Base-by-base conservation (phyloP, 2,113 vertebrate genomes). In the Bagarius yarrelli region DNA sequence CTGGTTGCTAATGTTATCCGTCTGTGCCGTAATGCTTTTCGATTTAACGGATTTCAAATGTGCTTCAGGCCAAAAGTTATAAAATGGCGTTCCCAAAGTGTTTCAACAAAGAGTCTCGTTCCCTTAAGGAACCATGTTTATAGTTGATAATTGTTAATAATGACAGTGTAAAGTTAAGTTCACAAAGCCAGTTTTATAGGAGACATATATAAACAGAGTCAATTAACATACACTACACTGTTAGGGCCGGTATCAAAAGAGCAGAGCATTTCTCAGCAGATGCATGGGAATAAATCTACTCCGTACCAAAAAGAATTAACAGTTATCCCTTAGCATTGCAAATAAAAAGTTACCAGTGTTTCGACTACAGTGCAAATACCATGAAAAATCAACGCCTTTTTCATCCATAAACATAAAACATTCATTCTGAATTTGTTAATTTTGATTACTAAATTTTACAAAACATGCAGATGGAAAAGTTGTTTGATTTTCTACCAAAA, bases 361-460 rank as follows among this genome's bases (percentile, higher is more conserved):
- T 67, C 47, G 82, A 85, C 84, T 88, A 87, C 83, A 88, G 85
- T 86, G 86, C 85, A 90, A 88, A 83, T 81, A 83, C 84, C 64
- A 85, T 71, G 80, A 76, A 75, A 61, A 77, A 75, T 83, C 77
- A 81, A 77, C 80, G 67, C 73, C 55, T 81, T 86, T 77, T 78
- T 64, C 69, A 79, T 85, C 70, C 53, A 80, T 79, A 59, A 79
- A 81, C 87, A 83, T 80, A 84, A 83, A 87, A 83, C 72, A 50
- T 84, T 81, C 83, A 86, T 85, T 71, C 56, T 19, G n/a, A 74
- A 66, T 88, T 57, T 80, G 59, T 63, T 80, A 60, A 79, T 76
- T 77, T 78, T 84, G 83, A 77, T 76, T 81, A 78, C 82, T 83
- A 76, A 80, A 77, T 61, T 74, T 60, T 76, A 84, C 30, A 84